Conservation (phyloP, 2,113 vertebrate species). For the Ursus arctos region DNA sequence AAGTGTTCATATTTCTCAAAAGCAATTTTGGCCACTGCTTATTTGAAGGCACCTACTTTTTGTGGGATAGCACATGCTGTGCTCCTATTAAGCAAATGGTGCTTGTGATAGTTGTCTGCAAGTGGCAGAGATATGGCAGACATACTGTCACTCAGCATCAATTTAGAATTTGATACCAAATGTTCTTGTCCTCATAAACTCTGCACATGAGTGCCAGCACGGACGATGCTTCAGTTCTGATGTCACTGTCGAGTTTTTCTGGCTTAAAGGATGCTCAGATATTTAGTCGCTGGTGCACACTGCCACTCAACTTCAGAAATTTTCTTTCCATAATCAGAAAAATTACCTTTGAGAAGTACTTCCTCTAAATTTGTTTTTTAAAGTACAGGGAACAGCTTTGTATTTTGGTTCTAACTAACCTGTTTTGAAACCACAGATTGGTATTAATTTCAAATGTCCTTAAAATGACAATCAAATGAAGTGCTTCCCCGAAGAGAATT, state of each 20-base stretch:
- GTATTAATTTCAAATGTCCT: conserved; percentile 18
- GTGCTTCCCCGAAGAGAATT: background rate
- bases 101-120: conserved; percentile 25
- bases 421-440: background rate
- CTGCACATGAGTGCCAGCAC: background rate
- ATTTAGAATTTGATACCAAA: conserved; percentile 45
- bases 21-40: conserved; percentile 23
- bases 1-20: conserved; percentile 66
- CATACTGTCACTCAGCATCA: conserved; percentile 52
- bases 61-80: background rate
- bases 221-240: background rate
- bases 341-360: background rate
- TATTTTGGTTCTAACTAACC: background rate
- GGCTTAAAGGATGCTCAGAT: background rate
- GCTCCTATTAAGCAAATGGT: conserved; percentile 26
- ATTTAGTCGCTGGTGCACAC: background rate
- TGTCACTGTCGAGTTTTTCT: background rate
- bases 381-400: background rate
- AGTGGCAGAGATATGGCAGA: background rate
- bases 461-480: background rate
- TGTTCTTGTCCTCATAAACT: conserved; percentile 1
- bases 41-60: conserved; percentile 20
- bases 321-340: background rate
- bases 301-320: background rate
- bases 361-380: background rate